Conservation (phyloP, 1,140 invertebrate genomes). For the Vanessa tameamea region DNA sequence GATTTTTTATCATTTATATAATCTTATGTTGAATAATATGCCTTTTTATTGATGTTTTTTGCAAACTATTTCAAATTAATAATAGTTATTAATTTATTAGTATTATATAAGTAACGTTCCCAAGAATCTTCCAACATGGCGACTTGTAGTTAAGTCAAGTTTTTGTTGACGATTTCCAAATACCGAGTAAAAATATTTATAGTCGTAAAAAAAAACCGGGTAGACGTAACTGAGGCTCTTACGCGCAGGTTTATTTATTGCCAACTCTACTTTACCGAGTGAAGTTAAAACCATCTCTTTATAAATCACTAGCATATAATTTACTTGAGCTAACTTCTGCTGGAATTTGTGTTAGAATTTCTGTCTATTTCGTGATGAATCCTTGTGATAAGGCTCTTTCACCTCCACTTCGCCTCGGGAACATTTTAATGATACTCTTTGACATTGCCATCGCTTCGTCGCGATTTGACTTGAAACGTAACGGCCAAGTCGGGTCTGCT, state of each 20-base stretch:
- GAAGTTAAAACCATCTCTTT: slow-evolving; percentile 12
- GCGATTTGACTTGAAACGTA: slow-evolving; percentile 33
- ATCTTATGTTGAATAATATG: no score
- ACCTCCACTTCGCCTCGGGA: slow-evolving; percentile 17
- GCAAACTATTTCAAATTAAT: no score
- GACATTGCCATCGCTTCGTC: slow-evolving; percentile 31
- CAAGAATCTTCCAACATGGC: background rate
- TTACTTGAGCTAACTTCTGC: slow-evolving; percentile 13
- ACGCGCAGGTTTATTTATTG: background rate
- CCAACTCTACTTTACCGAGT: background rate
- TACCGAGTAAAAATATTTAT: slow-evolving; percentile 9
- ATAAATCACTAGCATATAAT: slow-evolving; percentile 16
- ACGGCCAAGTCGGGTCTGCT: slow-evolving; percentile 19
- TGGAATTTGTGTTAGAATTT: slow-evolving; percentile 8
- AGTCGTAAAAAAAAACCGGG: background rate
- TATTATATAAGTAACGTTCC: background rate
- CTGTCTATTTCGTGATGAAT: slow-evolving; percentile 23
- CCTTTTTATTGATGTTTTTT: no score
- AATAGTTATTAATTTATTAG: no score
- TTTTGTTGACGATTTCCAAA: slow-evolving; percentile 2
- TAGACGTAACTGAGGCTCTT: background rate
- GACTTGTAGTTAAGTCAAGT: background rate
- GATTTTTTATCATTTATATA: no score
- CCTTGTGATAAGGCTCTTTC: slow-evolving; percentile 17
- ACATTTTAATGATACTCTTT: slow-evolving; percentile 41